Conservation (phyloP, 2,113 vertebrate species). For the Felis chaus region DNA sequence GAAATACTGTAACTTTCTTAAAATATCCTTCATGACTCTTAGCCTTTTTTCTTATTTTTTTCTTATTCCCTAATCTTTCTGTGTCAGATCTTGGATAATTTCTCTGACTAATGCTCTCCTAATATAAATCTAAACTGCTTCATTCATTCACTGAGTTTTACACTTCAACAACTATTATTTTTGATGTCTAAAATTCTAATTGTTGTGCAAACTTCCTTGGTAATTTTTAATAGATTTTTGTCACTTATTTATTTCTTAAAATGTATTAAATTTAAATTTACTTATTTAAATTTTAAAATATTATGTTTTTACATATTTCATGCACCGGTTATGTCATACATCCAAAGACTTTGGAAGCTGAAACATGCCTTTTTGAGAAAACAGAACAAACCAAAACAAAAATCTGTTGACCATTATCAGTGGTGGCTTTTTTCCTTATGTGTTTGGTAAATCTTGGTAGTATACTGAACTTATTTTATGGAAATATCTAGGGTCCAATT, state of each 20-base stretch:
- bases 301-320: background rate
- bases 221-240: background rate
- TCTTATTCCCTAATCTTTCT: background rate
- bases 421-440: background rate
- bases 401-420: background rate
- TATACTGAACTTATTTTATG: background rate
- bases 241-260: background rate
- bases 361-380: background rate
- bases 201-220: background rate
- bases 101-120: background rate
- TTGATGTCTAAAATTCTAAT: background rate
- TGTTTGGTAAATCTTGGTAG: background rate
- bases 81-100: background rate
- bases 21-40: background rate
- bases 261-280: background rate
- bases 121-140: background rate
- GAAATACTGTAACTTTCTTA: background rate
- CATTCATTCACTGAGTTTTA: background rate
- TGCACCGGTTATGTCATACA: background rate
- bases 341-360: background rate
- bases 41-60: background rate
- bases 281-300: background rate
- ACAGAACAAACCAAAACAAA: background rate
- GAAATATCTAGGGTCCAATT: background rate
- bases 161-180: background rate